Percentiles rank a stretch among this genome's conserved stretches.
Evolutionary conservation across 2,888 invertebrate genomes (phyloP).

Genomic region (Erebia epiphron): DNA sequence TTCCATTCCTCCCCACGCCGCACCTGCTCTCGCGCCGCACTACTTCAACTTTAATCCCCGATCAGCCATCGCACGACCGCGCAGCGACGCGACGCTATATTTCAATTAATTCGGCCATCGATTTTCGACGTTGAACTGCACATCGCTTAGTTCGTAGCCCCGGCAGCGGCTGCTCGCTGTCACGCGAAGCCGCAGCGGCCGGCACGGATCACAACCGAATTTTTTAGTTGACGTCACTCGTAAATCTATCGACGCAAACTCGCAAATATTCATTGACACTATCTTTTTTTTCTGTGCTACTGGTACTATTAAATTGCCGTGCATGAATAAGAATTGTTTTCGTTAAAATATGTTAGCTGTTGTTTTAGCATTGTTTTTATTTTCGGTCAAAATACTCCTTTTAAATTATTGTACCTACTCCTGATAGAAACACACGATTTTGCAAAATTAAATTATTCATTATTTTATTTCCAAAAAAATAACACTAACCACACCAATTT

Average conservation of each 20-base stretch:
- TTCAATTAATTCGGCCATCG: constrained; percentile 80
- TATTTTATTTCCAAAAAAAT: too few species aligned
- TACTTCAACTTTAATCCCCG: constrained; percentile 78
- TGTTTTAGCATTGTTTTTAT: neutral
- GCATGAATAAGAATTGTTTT: constrained; percentile 3
- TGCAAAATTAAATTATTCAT: too few species aligned
- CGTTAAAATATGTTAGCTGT: neutral
- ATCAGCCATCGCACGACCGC: constrained; percentile 59
- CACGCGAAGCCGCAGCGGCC: constrained; percentile 25
- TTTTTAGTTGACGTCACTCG: constrained; percentile 41
- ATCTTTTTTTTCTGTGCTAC: constrained; percentile 1
- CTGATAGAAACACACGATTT: neutral
- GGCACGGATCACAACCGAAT: constrained; percentile 38
- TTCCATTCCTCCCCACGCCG: constrained; percentile 47
- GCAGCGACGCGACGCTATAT: constrained; percentile 71
- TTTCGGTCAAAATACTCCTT: neutral
- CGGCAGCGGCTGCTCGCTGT: constrained; percentile 44
- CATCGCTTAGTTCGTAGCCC: constrained; percentile 67
- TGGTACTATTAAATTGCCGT: neutral
- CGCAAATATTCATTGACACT: constrained; percentile 6
- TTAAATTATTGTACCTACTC: too few species aligned
- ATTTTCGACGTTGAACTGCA: constrained; percentile 68
- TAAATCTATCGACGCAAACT: constrained; percentile 35
- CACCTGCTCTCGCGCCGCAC: constrained; percentile 68
- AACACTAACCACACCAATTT: too few species aligned